A percentile compares a stretch with the other conserved stretches of the same genome.
These are phyloP conservation scores for Tachina fera DNA, from an alignment of 2,888 invertebrate species.

Conservation along the genomic window DNA sequence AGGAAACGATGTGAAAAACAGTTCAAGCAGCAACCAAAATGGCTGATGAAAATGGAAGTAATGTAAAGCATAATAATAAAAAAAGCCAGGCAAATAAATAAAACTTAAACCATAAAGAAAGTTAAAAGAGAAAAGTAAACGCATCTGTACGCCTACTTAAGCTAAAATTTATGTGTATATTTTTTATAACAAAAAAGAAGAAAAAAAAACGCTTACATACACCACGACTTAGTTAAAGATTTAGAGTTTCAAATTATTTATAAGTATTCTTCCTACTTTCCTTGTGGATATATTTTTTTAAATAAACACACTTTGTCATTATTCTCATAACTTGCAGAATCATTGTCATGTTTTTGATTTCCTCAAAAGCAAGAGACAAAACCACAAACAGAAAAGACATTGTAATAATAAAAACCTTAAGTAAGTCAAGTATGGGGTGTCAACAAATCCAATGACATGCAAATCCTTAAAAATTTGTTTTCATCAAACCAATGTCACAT, in stretches of 20 bases:
- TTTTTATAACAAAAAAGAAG: not conserved
- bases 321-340: slow-evolving; percentile 19
- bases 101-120: not conserved
- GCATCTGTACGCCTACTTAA: slow-evolving; percentile 35
- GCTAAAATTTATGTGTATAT: slow-evolving; percentile 5
- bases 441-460: slow-evolving; percentile 67
- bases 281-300: slow-evolving; percentile 10
- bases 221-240: slow-evolving; percentile 1
- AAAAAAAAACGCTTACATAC: slow-evolving; percentile 13
- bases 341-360: slow-evolving; percentile 37
- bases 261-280: not conserved
- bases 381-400: not conserved
- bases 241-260: slow-evolving; percentile 39
- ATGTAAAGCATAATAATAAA: slow-evolving; percentile 22
- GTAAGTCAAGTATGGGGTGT: slow-evolving; percentile 53
- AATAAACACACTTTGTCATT: slow-evolving; percentile 56
- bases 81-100: slow-evolving; percentile 31
- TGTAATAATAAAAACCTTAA: slow-evolving; percentile 18
- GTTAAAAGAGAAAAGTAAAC: slow-evolving; percentile 18
- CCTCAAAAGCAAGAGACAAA: not conserved
- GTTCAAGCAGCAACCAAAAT: slow-evolving; percentile 33
- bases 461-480: slow-evolving; percentile 71
- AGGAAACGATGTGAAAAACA: slow-evolving; percentile 35
- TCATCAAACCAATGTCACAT: slow-evolving; percentile 62
- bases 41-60: slow-evolving; percentile 40